Evolutionary conservation across 1,140 invertebrate genomes (phyloP), one percentile per base, ranked within the genome.

Genomic region (Euschistus heros): DNA sequence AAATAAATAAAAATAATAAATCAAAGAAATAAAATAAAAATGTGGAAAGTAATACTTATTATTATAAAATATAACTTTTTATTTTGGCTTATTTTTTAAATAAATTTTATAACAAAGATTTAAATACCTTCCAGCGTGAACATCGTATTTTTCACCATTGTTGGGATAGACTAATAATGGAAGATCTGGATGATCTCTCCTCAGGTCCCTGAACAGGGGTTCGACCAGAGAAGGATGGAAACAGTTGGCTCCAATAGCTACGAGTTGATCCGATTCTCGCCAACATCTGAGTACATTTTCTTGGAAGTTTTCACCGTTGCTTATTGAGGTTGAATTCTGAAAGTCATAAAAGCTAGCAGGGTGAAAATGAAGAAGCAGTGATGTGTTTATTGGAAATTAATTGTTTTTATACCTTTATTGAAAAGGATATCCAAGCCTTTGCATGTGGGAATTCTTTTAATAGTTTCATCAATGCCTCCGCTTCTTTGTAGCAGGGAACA

Each of bases 231-330:
- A 75, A 2, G 89, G 87, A 57, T 82, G 76, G 1, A 90, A 80
- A 75, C 94, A 97, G 75, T 97, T 97, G 0, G 92, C 82, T 0
- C 93, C 94, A 57, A 95, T 81, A 2, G 84, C 92, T 42, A 87
- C 76, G 44, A 90, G 77, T 74, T 90, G 85, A 20, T 83, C 76
- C 2, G 81, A 82, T 27, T 74, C 74, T 64, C 79, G 79, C 77
- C 82, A 89, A 75, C 83, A 87, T 66, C 74, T 77, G 68, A 79
- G 74, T 2, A 82, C 82, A 8, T 82, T 80, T 64, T 80, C 74
- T 65, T 76, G 74, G 68, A 94, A 90, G 62, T 77, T 79, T 70
- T 92, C 90, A 4, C 91, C 91, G 73, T 86, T 83, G 0, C 84
- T 85, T 63, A 87, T 80, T 44, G 80, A 80, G 66, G 78, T 76